Evolutionary conservation across 2,888 invertebrate species (phyloP).

Genomic region (Tuberolachnus salignus): DNA sequence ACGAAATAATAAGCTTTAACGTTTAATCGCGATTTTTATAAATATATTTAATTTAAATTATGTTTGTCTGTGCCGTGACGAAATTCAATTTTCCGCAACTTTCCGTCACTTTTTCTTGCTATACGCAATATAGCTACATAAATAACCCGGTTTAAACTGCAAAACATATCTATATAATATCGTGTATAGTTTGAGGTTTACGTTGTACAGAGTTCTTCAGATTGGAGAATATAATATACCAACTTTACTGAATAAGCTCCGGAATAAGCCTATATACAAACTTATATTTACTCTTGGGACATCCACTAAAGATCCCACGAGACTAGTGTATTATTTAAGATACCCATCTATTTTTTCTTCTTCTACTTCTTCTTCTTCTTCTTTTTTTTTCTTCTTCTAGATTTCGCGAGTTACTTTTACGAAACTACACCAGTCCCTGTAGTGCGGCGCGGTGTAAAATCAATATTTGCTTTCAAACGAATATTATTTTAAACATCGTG

Average conservation of each 20-base stretch:
- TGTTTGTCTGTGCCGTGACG: too few relatives aligned
- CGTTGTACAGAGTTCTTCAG: neutral
- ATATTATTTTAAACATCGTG: slow-evolving; percentile 1
- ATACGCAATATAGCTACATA: neutral
- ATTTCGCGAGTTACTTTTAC: neutral
- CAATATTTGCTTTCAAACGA: neutral
- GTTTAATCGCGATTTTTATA: neutral
- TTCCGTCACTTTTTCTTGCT: neutral
- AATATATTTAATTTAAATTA: too few relatives aligned
- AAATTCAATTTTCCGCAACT: neutral
- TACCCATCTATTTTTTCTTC: slow-evolving; percentile 4
- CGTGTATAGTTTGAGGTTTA: neutral
- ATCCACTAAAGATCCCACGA: neutral
- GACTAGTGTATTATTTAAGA: slow-evolving; percentile 17
- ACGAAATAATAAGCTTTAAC: neutral
- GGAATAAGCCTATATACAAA: too few relatives aligned
- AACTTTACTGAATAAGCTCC: slow-evolving; percentile 1
- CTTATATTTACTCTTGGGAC: slow-evolving; percentile 3
- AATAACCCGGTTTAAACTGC: neutral
- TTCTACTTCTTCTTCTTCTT: neutral
- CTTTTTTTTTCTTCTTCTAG: neutral
- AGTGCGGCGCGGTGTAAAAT: neutral
- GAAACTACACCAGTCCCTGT: neutral
- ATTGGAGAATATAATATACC: neutral
- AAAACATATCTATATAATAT: neutral